Conservation (phyloP, 1,140 invertebrate species). For the Meloidogyne exigua region DNA sequence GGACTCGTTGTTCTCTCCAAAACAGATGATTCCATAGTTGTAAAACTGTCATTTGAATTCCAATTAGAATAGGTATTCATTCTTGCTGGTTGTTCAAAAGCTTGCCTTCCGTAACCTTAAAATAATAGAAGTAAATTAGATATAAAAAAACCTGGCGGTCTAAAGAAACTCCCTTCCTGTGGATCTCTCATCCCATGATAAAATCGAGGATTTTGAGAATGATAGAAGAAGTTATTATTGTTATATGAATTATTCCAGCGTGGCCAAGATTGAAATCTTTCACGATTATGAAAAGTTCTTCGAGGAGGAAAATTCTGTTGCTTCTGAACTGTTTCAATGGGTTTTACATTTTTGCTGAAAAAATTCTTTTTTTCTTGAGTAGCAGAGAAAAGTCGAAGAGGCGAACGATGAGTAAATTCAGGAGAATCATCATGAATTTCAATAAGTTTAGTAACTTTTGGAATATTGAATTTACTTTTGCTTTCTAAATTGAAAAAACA, state of each 20-base stretch:
- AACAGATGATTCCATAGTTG: not conserved
- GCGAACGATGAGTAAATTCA: slow-evolving; percentile 25
- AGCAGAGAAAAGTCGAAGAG: slow-evolving; percentile 10
- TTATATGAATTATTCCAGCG: not conserved
- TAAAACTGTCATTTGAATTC: not conserved
- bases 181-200: not conserved
- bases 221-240: not conserved
- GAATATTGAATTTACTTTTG: not conserved
- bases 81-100: not conserved
- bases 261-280: not conserved
- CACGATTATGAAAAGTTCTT: not conserved
- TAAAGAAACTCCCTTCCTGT: not conserved
- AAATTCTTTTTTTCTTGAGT: not conserved
- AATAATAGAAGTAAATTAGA: not conserved
- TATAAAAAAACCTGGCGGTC: not conserved
- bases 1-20: not conserved
- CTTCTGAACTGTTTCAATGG: not conserved
- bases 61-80: not conserved
- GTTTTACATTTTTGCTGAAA: not conserved
- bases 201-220: not conserved
- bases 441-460: slow-evolving; percentile 4
- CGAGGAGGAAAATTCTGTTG: not conserved
- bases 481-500: not conserved
- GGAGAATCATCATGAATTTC: slow-evolving; percentile 23
- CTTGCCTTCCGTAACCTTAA: not conserved